Base-by-base conservation (phyloP, 1,140 invertebrate genomes). In the Conus betulinus region DNA sequence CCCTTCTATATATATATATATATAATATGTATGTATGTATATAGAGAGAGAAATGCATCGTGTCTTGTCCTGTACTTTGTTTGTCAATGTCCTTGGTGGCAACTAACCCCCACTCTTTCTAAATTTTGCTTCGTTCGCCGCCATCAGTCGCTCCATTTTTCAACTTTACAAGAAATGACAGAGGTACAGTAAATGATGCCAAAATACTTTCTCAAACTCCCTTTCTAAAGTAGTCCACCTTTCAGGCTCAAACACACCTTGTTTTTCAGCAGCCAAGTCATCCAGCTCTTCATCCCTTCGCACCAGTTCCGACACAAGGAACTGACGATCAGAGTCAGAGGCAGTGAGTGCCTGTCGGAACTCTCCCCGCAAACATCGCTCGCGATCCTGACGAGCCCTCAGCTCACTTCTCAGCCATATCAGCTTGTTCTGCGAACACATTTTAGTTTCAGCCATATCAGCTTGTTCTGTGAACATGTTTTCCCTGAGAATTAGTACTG, bases 381-480 rank as follows among this genome's bases (percentile, higher is more conserved):
- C 94, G 84, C 90, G 76, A 51, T 90, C 90, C 23, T 92, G 90
- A 20, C 91, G 89, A 7, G 93, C 91, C 67, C 91, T 71, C 11
- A 94, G 27, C 84, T 94, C 93, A 25, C 78, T 86, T 81, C 92
- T 85, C 84, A 94, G 87, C 94, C 94, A 94, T 55, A 94, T 93
- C 89, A 94, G 90, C 87, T 94, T 94, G 88, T 91, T 92, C 93
- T 94, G 88, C 23, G 63, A 25, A 63, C n/a, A 13, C 7, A 7
- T 17, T 27, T 78, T 78, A 10, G 7, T 15, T 17, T 13, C 13
- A 71, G 8, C 20, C 67, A 94, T 55, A 94, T 93, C 89, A 94
- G 90, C 87, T 94, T 94, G 88, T 91, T 92, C 93, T 94, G 88
- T 27, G 63, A 25, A 63, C n/a, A 10, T 6, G 25, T n/a, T 27